These are phyloP conservation scores for Gila robusta DNA, from an alignment of 2,797 vertebrate species.

Conservation along the genomic window DNA sequence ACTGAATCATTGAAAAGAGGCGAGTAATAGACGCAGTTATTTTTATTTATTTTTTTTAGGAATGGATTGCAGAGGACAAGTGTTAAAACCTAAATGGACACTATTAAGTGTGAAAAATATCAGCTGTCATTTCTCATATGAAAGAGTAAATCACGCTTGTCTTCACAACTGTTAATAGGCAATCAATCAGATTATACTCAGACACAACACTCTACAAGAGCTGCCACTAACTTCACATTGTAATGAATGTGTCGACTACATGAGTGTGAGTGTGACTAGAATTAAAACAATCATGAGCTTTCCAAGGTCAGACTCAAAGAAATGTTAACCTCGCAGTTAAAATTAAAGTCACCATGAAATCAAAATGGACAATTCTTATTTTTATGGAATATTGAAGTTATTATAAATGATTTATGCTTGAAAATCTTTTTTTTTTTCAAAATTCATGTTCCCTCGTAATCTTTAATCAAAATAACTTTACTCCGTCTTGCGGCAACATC, in stretches of 20 bases:
- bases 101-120: constrained; percentile 79
- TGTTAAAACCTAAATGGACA: constrained; percentile 69
- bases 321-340: not conserved
- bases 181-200: constrained; percentile 76
- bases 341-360: not conserved
- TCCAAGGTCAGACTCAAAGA: constrained; percentile 26
- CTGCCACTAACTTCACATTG: constrained; percentile 33
- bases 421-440: not conserved
- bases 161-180: constrained; percentile 74
- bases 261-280: constrained; percentile 19
- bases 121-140: constrained; percentile 72
- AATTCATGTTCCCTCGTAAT: not conserved
- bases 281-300: constrained; percentile 28
- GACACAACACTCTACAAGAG: constrained; percentile 64
- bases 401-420: not conserved
- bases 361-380: not conserved
- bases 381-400: not conserved
- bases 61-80: constrained; percentile 72
- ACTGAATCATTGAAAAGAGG: constrained; percentile 52
- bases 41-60: constrained; percentile 59
- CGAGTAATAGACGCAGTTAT: constrained; percentile 69
- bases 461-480: not conserved
- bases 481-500: not conserved
- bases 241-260: constrained; percentile 40
- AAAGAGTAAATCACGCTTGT: constrained; percentile 76